Percentiles rank a stretch among this genome's conserved stretches.
Evolutionary conservation across 2,888 invertebrate genomes (phyloP).

Genomic region (Coelopa pilipes): DNA sequence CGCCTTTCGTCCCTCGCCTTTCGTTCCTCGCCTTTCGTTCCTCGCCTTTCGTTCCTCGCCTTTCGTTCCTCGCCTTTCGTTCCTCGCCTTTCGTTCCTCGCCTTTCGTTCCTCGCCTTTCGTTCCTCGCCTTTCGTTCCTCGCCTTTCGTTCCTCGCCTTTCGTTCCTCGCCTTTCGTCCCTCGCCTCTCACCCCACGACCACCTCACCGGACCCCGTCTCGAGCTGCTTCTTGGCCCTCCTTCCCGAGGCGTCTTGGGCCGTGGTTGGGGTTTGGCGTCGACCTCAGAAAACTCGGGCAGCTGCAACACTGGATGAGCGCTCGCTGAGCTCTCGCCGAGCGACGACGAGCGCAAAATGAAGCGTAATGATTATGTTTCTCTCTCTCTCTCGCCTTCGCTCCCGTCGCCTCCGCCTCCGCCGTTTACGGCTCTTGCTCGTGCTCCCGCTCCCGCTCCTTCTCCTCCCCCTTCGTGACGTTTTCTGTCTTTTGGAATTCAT

Average conservation of each 20-base stretch:
- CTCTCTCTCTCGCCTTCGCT: neutral
- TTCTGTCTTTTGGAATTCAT: conserved; percentile 26
- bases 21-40: too few relatives aligned
- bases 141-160: too few relatives aligned
- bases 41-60: too few relatives aligned
- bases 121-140: too few relatives aligned
- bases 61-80: too few relatives aligned
- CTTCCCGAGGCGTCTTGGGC: neutral
- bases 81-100: neutral
- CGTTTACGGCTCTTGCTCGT: too few relatives aligned
- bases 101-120: neutral
- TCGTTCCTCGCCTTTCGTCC: too few relatives aligned
- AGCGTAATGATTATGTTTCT: conserved; percentile 33
- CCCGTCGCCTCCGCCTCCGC: too few relatives aligned
- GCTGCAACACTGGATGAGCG: conserved; percentile 21
- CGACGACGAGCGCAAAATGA: conserved; percentile 29
- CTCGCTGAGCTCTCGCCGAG: neutral
- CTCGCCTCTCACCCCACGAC: too few relatives aligned
- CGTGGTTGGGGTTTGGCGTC: neutral
- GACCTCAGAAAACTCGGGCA: neutral
- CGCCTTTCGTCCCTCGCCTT: too few relatives aligned
- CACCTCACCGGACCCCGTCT: conserved; percentile 13
- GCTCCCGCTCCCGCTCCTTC: too few relatives aligned
- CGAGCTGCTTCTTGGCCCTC: conserved; percentile 2
- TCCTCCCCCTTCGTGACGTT: neutral